Evolutionary conservation across 2,888 invertebrate species (phyloP).

Genomic region (Acanthococcus lagerstroemiae): DNA sequence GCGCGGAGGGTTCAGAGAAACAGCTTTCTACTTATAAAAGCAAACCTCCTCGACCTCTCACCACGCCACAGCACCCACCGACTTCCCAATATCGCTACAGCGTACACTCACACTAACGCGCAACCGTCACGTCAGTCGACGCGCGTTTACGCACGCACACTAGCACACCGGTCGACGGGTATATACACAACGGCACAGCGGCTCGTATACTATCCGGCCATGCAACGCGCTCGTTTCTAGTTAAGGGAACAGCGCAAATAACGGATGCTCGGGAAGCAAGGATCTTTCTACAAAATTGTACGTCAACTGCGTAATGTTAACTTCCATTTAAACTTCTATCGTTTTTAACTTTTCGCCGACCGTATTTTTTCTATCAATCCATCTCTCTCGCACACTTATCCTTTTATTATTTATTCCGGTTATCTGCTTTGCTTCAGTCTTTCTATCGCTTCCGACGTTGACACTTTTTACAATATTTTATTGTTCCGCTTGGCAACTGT

Average conservation of each 20-base stretch:
- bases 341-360: slow-evolving; percentile 31
- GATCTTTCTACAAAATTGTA: slow-evolving; percentile 15
- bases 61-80: background rate
- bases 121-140: background rate
- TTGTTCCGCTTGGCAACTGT: slow-evolving; percentile 1
- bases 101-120: slow-evolving; percentile 1
- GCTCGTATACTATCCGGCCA: slow-evolving; percentile 13
- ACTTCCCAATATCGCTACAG: background rate
- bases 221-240: slow-evolving; percentile 20
- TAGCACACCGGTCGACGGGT: background rate
- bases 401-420: slow-evolving; percentile 31
- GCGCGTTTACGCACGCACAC: slow-evolving; percentile 1
- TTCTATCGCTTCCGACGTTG: slow-evolving; percentile 26
- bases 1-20: background rate
- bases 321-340: slow-evolving; percentile 31
- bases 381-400: slow-evolving; percentile 25
- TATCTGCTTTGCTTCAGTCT: slow-evolving; percentile 29
- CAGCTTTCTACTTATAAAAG: slow-evolving; percentile 14
- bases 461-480: slow-evolving; percentile 23
- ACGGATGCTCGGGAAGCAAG: slow-evolving; percentile 43
- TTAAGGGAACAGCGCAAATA: slow-evolving; percentile 42
- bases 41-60: background rate
- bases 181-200: background rate
- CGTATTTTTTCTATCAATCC: slow-evolving; percentile 28
- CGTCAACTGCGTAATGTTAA: slow-evolving; percentile 28